Percentiles rank a stretch among this genome's conserved stretches.
Evolutionary conservation across 2,113 vertebrate species (phyloP).

Genomic region (Vombatus ursinus): DNA sequence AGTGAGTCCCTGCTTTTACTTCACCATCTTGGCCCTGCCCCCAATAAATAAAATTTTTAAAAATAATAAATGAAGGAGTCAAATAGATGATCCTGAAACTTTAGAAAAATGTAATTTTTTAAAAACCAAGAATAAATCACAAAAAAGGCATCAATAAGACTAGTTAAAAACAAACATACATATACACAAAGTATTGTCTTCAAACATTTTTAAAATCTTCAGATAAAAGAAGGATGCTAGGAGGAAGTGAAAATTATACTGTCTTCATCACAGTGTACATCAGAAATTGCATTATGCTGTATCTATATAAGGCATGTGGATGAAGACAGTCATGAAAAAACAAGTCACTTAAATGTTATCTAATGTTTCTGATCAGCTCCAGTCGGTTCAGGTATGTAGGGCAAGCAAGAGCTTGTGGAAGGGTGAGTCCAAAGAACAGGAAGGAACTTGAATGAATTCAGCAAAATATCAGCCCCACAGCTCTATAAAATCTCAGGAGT

Average conservation of each 20-base stretch:
- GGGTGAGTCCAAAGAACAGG: conserved; percentile 73
- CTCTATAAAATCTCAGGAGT: conserved; percentile 57
- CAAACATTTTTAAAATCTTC: conserved; percentile 21
- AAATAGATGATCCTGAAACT: background rate
- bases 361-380: background rate
- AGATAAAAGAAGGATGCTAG: background rate
- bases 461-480: conserved; percentile 70
- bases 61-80: background rate
- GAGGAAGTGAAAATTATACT: background rate
- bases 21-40: no score
- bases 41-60: background rate
- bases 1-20: no score
- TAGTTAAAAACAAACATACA: background rate
- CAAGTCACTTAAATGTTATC: background rate
- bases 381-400: conserved; percentile 45
- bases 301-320: background rate
- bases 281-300: background rate
- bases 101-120: background rate
- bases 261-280: conserved; percentile 19
- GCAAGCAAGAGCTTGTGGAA: conserved; percentile 81
- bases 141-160: conserved; percentile 51
- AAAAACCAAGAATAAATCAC: conserved; percentile 23
- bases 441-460: conserved; percentile 75
- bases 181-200: conserved; percentile 26
- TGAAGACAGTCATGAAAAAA: background rate